A percentile compares a stretch with the other conserved stretches of the same genome.
Conservation (phyloP, 2,113 vertebrate genomes). For the Acrocephalus kingi region DNA sequence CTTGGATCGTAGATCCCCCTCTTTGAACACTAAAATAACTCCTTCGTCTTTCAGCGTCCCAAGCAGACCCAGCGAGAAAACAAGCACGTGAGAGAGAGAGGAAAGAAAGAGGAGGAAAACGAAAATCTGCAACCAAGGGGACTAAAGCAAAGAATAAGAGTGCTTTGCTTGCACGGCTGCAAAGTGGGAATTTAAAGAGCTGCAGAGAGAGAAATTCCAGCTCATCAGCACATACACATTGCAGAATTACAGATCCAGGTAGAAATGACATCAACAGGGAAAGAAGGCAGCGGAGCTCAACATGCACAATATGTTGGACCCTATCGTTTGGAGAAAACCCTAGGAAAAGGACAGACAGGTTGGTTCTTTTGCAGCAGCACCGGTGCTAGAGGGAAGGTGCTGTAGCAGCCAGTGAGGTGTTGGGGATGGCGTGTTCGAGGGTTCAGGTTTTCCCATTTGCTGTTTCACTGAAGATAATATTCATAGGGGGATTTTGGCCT, state of each 20-base stretch:
- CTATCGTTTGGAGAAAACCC: constrained; percentile 98
- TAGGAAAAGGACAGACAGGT: constrained; percentile 99
- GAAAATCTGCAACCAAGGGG: constrained; percentile 62
- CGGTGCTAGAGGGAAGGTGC: constrained; percentile 45
- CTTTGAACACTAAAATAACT: constrained; percentile 12
- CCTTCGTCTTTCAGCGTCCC: constrained; percentile 34
- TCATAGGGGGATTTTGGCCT: background rate
- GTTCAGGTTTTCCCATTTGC: constrained; percentile 3
- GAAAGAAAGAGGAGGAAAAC: constrained; percentile 39
- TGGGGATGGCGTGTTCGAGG: constrained; percentile 42
- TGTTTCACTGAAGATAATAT: background rate
- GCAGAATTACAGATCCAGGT: constrained; percentile 67
- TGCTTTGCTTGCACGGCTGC: constrained; percentile 66
- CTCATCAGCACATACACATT: constrained; percentile 68
- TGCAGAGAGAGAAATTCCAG: constrained; percentile 58
- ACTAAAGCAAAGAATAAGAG: constrained; percentile 54
- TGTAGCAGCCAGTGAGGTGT: constrained; percentile 30
- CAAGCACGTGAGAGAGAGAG: constrained; percentile 8
- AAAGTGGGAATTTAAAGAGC: constrained; percentile 70
- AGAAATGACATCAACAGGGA: constrained; percentile 95
- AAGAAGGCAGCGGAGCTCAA: constrained; percentile 95
- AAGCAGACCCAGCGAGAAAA: constrained; percentile 30
- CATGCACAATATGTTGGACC: constrained; percentile 99
- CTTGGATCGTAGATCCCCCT: constrained; percentile 57
- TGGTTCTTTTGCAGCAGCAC: constrained; percentile 73